Evolutionary conservation across 2,797 vertebrate species (phyloP), one percentile per base, ranked within the genome.

Genomic region (Arctocebus calabarensis): DNA sequence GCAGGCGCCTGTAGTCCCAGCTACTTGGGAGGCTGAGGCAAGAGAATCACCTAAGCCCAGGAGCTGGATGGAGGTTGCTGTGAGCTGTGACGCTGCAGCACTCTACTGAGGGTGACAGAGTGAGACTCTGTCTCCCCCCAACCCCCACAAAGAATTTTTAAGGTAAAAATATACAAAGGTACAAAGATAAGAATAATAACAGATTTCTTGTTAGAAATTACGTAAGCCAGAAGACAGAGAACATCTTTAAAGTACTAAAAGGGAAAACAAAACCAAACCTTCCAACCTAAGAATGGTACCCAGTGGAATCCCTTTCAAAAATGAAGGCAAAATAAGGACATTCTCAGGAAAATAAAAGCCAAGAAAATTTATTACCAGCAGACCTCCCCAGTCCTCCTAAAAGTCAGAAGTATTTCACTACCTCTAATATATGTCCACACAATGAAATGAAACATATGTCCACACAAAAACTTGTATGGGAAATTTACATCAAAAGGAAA

Each of bases 261-360:
- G 55, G 57, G 34, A 34, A 57, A 71, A 62, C 0, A 73, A 40
- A 74, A 64, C 25, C n/a, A 86, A 75, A 25, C 8, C 13, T 34
- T 37, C 22, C 64, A 93, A 84, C 9, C 48, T 68, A 43, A 1
- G 20, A 74, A 7, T 92, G 40, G 55, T 43, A 84, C 6, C 25
- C 20, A 34, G 25, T 62, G 70, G 86, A 96, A 74, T 83, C 10
- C 85, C 57, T 88, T 77, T 94, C 20, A 84, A 81, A 61, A 96
- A 37, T 79, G 45, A 75, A 92, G 25, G 20, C 55, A 20, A 93
- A 59, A 43, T 88, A 82, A 87, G 61, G 43, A 79, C 16, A 57
- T 81, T 84, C 88, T 45, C 32, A 70, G 66, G 29, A 40, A 81
- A 94, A 74, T 75, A 84, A 83, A 94, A 93, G n/a, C 12, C 17